phyloP scores from a whole-genome alignment of 2,797 vertebrate species.

The Pseudomugil tenellus region DNA sequence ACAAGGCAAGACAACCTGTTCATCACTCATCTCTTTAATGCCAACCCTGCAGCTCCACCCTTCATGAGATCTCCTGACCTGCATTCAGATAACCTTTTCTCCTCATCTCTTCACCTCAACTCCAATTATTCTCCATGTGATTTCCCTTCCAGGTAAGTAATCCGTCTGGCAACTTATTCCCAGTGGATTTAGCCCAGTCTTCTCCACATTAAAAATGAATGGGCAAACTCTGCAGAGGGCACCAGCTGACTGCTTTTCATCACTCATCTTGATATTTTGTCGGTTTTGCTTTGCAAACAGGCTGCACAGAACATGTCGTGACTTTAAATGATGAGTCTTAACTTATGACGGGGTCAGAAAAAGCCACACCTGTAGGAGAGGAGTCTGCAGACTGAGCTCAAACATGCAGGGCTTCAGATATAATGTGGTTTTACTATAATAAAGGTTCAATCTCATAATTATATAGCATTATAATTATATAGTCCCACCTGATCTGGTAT shows the following conservation, averaged over 20 bases:
- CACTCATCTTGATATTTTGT: conserved; percentile 25
- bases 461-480: not conserved
- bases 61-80: conserved; percentile 17
- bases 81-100: not conserved
- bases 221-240: conserved; percentile 38
- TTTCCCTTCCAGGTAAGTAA: not conserved
- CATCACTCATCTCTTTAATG: not conserved
- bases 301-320: conserved; percentile 4
- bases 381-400: conserved; percentile 38
- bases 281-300: conserved; percentile 4
- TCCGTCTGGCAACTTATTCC: conserved; percentile 16
- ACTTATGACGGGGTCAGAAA: conserved; percentile 45
- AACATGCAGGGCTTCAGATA: not conserved
- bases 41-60: conserved; percentile 42
- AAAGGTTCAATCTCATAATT: not conserved
- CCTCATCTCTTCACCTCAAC: not conserved
- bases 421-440: not conserved
- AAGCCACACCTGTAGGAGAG: conserved; percentile 68
- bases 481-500: conserved; percentile 89
- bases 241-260: conserved; percentile 38
- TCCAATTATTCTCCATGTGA: conserved; percentile 10
- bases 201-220: conserved; percentile 62
- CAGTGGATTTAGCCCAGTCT: conserved; percentile 21
- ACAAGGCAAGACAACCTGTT: not conserved
- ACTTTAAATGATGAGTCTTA: conserved; percentile 26